Evolutionary conservation across 2,888 invertebrate genomes (phyloP).

Genomic region (Polydrusus tereticollis): DNA sequence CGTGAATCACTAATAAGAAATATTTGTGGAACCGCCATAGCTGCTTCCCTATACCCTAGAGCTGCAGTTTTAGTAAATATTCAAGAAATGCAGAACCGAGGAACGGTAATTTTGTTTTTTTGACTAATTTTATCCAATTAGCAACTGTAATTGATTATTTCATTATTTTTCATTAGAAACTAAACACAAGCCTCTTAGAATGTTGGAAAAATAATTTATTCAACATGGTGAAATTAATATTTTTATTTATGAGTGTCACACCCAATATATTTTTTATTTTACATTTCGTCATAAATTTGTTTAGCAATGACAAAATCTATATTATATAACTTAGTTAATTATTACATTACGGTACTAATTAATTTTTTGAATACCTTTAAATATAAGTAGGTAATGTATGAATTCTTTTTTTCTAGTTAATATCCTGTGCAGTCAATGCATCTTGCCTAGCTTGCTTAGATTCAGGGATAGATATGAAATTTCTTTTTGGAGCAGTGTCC

Average conservation of each 20-base stretch:
- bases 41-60: conserved; percentile 82
- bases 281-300: too few relatives aligned
- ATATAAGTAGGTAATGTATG: background rate
- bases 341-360: too few relatives aligned
- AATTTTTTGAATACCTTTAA: too few relatives aligned
- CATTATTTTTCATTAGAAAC: too few relatives aligned
- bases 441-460: conserved; percentile 86
- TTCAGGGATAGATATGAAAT: conserved; percentile 87
- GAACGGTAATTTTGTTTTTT: conserved; percentile 73
- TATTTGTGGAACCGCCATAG: conserved; percentile 81
- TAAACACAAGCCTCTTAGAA: too few relatives aligned
- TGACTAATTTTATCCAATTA: conserved; percentile 29
- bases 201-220: too few relatives aligned
- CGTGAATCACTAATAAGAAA: conserved; percentile 82
- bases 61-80: conserved; percentile 83
- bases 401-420: conserved; percentile 70
- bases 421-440: conserved; percentile 87
- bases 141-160: conserved; percentile 30
- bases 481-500: conserved; percentile 82
- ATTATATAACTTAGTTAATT: too few relatives aligned
- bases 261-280: too few relatives aligned
- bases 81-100: conserved; percentile 89
- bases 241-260: too few relatives aligned
- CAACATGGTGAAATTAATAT: too few relatives aligned
- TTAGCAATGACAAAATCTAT: too few relatives aligned